These are phyloP conservation scores for Agapostemon virescens DNA, from an alignment of 2,888 invertebrate genomes.

Conservation along the genomic window DNA sequence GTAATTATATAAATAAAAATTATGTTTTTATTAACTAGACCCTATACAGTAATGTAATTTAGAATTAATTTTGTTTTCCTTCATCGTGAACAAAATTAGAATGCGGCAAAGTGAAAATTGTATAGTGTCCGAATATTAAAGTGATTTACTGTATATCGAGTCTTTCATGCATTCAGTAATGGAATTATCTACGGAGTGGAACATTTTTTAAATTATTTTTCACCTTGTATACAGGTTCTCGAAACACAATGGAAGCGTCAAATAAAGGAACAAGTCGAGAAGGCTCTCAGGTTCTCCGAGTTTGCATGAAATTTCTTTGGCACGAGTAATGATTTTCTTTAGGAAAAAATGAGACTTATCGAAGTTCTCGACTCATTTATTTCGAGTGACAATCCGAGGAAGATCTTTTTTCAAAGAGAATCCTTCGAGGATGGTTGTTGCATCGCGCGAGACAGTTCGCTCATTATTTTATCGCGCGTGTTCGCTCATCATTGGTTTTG, in stretches of 20 bases:
- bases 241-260: neutral
- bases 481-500: neutral
- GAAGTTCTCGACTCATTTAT: slow-evolving; percentile 2
- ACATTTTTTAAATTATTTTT: neutral
- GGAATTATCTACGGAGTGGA: neutral
- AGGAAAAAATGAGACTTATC: neutral
- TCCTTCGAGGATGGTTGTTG: neutral
- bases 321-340: neutral
- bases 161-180: neutral
- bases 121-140: too few relatives aligned
- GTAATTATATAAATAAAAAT: too few relatives aligned
- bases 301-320: neutral
- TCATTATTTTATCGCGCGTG: neutral
- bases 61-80: too few relatives aligned
- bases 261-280: neutral
- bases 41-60: too few relatives aligned
- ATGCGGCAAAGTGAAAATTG: too few relatives aligned
- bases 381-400: neutral
- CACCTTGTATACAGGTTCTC: neutral
- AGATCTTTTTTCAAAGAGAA: neutral
- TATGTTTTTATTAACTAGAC: too few relatives aligned
- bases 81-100: too few relatives aligned
- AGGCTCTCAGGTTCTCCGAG: neutral
- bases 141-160: too few relatives aligned
- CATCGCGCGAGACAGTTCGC: neutral